Evolutionary conservation across 2,113 vertebrate genomes (phyloP).

Genomic region (Takifugu bimaculatus): DNA sequence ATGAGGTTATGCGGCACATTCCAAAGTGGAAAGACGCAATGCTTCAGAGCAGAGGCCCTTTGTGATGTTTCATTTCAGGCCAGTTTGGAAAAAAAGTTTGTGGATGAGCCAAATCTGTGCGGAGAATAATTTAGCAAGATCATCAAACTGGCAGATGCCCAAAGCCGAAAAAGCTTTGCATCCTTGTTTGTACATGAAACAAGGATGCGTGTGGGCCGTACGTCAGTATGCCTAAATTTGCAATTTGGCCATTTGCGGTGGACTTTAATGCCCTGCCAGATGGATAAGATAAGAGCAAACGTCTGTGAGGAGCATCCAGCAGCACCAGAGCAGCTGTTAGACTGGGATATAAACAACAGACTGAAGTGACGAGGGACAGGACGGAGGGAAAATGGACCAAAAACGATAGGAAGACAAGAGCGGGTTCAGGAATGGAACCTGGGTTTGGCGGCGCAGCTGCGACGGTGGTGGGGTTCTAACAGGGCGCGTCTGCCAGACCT

Average conservation of each 20-base stretch:
- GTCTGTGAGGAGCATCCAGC: not conserved
- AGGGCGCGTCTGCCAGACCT: conserved; percentile 3
- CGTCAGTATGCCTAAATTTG: not conserved
- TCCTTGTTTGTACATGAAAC: conserved; percentile 1
- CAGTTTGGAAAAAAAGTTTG: not conserved
- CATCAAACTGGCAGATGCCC: not conserved
- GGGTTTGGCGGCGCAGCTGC: not conserved
- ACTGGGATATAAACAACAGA: conserved; percentile 11
- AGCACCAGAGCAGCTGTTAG: not conserved
- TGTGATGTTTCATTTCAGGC: no score
- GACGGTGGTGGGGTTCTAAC: not conserved
- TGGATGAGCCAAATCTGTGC: not conserved
- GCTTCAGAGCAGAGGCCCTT: no score
- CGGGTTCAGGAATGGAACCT: conserved; percentile 5
- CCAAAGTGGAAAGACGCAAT: conserved; percentile 33
- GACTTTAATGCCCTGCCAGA: not conserved
- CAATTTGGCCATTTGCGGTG: not conserved
- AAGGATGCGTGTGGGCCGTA: not conserved
- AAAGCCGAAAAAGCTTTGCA: not conserved
- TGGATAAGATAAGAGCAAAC: not conserved
- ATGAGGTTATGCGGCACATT: conserved; percentile 56
- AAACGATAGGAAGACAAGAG: not conserved
- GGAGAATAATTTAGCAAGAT: not conserved
- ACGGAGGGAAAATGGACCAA: not conserved
- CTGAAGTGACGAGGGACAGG: not conserved